Conservation (phyloP, 2,113 vertebrate genomes). For the Chaenogobius annularis region DNA sequence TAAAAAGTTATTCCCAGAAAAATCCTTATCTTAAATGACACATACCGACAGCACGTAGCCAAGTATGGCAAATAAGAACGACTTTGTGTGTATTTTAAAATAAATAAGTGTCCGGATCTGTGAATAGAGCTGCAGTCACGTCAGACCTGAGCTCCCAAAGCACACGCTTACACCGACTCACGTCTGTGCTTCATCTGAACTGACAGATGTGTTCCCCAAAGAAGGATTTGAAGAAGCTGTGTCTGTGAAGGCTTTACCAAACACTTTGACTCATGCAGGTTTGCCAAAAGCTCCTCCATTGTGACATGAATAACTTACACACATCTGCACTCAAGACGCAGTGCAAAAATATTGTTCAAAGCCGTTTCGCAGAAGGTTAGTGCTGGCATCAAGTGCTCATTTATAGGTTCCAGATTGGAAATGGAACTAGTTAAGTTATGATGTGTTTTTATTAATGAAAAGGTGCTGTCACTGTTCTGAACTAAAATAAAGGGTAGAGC, state of each 20-base stretch:
- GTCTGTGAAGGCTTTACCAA: neutral
- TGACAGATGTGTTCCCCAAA: slow-evolving; percentile 7
- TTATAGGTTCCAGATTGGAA: no score
- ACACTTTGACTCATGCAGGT: no score
- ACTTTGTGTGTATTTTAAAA: neutral
- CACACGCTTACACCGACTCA: neutral
- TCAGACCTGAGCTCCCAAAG: neutral
- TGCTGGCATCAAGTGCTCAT: no score
- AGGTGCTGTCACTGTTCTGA: no score
- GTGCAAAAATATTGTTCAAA: no score
- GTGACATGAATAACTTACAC: neutral
- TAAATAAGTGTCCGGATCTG: neutral
- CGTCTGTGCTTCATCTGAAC: neutral
- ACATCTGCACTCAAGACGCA: neutral
- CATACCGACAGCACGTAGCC: neutral
- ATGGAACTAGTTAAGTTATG: no score
- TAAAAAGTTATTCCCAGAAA: neutral
- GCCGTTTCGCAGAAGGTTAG: no score
- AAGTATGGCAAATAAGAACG: neutral
- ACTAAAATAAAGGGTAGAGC: no score
- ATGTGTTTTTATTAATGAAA: no score
- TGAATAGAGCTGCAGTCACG: neutral
- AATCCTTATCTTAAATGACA: neutral
- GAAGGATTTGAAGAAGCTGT: neutral
- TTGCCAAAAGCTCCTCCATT: no score